Evolutionary conservation across 1,140 invertebrate species (phyloP).

Genomic region (Globodera ellingtonae): DNA sequence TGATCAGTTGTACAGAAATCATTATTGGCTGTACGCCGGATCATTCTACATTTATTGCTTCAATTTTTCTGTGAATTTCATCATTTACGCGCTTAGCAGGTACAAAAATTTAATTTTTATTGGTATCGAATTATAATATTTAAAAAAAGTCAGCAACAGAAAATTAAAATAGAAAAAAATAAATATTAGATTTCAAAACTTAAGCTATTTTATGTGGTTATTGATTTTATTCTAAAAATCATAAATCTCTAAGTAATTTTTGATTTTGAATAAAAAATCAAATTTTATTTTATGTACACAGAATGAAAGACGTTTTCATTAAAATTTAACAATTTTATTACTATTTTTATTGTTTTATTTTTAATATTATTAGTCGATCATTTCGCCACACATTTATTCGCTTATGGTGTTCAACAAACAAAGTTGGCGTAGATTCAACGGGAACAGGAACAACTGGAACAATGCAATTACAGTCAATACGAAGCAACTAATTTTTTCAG

Average conservation of each 20-base stretch:
- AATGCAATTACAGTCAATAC: neutral
- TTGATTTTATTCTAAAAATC: too few species aligned
- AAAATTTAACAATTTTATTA: too few species aligned
- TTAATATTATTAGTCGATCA: neutral
- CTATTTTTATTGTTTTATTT: too few species aligned
- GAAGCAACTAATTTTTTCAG: neutral
- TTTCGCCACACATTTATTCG: neutral
- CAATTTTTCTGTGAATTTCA: conserved; percentile 2
- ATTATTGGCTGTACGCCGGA: conserved; percentile 5
- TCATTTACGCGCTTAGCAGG: conserved; percentile 9
- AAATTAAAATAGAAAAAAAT: neutral
- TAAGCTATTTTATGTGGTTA: too few species aligned
- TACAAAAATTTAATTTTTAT: neutral
- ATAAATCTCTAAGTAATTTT: too few species aligned
- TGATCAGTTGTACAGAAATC: neutral
- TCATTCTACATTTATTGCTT: conserved; percentile 9
- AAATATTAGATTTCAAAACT: too few species aligned
- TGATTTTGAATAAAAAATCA: too few species aligned
- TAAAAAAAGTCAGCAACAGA: too few species aligned
- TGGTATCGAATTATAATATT: too few species aligned
- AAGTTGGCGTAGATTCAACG: neutral
- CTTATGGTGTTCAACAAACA: neutral
- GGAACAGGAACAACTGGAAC: neutral
- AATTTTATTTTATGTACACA: too few species aligned
- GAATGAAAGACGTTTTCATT: too few species aligned